Percentiles rank a stretch among this genome's conserved stretches.
These are phyloP conservation scores for Penaeus chinensis DNA, from an alignment of 1,140 invertebrate species.

Conservation along the genomic window DNA sequence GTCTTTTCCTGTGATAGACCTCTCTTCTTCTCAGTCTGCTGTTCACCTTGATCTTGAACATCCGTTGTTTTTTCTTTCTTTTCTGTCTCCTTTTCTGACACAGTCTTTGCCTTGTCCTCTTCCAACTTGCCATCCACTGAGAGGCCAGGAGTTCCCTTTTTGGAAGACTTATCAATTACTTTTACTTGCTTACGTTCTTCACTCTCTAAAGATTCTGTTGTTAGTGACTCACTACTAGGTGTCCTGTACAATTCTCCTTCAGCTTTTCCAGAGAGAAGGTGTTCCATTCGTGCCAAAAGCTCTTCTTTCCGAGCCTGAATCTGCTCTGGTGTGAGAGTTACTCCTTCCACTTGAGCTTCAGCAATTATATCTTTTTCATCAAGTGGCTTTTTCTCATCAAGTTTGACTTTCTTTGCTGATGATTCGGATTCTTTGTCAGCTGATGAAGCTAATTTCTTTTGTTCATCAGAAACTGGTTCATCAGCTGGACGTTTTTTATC, in stretches of 20 bases:
- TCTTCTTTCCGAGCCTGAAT: constrained; percentile 35
- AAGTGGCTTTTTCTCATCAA: constrained; percentile 18
- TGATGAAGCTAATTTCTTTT: constrained; percentile 29
- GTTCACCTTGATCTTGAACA: background rate
- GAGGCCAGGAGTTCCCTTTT: background rate
- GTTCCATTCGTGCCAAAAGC: constrained; percentile 23
- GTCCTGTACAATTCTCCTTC: constrained; percentile 2
- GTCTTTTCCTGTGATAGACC: background rate
- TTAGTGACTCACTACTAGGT: constrained; percentile 43
- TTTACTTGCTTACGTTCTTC: constrained; percentile 21
- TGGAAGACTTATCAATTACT: background rate
- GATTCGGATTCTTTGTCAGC: constrained; percentile 43
- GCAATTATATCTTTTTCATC: background rate
- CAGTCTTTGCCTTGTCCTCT: constrained; percentile 17
- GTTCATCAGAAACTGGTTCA: constrained; percentile 49
- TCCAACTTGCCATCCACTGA: background rate
- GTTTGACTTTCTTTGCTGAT: constrained; percentile 36
- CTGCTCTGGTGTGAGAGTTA: constrained; percentile 23
- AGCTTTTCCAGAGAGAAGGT: constrained; percentile 15
- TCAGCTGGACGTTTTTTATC: constrained; percentile 40
- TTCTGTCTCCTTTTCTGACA: background rate
- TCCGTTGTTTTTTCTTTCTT: background rate
- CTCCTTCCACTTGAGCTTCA: background rate
- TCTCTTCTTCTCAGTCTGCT: constrained; percentile 19
- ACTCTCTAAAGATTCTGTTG: constrained; percentile 38